phyloP scores from a whole-genome alignment of 2,888 invertebrate genomes.

The Laothoe populi region DNA sequence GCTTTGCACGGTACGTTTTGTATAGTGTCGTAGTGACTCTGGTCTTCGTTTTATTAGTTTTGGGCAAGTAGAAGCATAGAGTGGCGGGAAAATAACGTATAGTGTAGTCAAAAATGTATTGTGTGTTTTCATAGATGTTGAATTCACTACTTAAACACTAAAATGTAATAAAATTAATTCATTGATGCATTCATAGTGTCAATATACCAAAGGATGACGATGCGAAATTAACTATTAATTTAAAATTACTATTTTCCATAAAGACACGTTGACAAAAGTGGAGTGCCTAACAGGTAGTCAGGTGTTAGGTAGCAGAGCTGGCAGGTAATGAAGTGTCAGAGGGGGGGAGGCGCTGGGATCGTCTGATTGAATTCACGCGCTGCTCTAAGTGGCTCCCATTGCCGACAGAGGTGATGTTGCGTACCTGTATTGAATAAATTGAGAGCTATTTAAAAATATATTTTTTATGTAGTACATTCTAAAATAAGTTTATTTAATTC shows the following conservation, averaged over 20 bases:
- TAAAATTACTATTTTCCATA: background rate
- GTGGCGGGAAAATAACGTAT: background rate
- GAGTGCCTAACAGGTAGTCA: background rate
- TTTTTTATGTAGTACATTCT: background rate
- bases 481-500: background rate
- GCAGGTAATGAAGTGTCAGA: conserved; percentile 41
- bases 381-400: conserved; percentile 33
- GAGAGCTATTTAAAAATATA: background rate
- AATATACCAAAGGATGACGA: too few species aligned
- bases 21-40: background rate
- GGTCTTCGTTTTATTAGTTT: conserved; percentile 13
- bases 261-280: background rate
- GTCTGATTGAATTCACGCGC: conserved; percentile 47
- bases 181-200: too few species aligned
- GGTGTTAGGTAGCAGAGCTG: conserved; percentile 6
- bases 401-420: conserved; percentile 26
- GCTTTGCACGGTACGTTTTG: conserved; percentile 14
- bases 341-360: conserved; percentile 41
- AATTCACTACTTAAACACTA: too few species aligned
- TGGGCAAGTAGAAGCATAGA: background rate
- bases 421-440: conserved; percentile 3
- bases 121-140: too few species aligned
- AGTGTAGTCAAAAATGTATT: too few species aligned
- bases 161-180: too few species aligned
- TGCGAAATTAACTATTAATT: too few species aligned